Evolutionary conservation across 37 sponge, comb jelly and placozoan species (phyloP), one percentile per base, ranked within the genome.

Genomic region (Amphimedon queenslandica): DNA sequence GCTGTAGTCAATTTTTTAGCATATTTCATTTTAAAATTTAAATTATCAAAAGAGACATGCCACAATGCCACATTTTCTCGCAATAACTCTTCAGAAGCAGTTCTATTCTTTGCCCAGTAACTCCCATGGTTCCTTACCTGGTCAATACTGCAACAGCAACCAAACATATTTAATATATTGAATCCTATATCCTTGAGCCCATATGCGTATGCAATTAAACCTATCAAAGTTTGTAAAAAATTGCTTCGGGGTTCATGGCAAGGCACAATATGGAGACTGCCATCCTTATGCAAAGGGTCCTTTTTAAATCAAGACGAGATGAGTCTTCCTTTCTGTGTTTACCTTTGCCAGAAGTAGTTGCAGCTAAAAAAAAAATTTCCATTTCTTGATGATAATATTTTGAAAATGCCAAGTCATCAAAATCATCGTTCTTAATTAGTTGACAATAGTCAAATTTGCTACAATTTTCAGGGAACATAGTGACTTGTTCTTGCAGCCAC

Each of bases 1-100:
- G 37, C 35, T 67, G 37, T 36, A 67, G 5, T 10, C 24, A 16
- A 10, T 21, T 35, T 34, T 32, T 67, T 36, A 33, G 68, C 68
- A 67, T 35, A 67, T 34, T 67, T 67, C 4, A 67, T 24, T 35
- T 67, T 34, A 67, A 67, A 67, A 34, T 67, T 67, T 34, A 67
- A 67, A 32, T 67, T 67, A 32, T 67, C 68, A 18, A 67, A 35
- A 18, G 68, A 34, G 5, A 33, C 68, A 10, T 37, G 4, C 68
- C 68, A 67, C 8, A 67, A 67, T 16, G 5, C 20, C 10, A 5
- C 32, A 3, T 31, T 16, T 10, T 28, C 16, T 47, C 13, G 8
- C 53, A 18, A 18, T 16, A 67, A 67, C 39, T 67, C 37, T 20
- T 34, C n/a, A 33, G 18, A 33, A 67, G 68, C 37, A 23, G 20